Evolutionary conservation across 2,888 invertebrate genomes (phyloP).

Genomic region (Calliphora vomitoria): DNA sequence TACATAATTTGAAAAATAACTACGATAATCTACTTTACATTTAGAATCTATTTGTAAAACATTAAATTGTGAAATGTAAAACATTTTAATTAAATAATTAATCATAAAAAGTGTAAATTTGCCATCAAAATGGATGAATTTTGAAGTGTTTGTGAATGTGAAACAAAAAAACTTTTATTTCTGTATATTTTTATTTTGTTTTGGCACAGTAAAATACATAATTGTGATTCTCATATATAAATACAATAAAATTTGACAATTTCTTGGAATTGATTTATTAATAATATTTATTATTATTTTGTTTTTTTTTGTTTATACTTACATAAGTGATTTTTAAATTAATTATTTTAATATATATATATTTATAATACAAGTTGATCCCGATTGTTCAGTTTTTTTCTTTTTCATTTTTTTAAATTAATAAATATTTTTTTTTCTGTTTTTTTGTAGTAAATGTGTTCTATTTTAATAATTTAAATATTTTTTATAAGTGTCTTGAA

Average conservation of each 20-base stretch:
- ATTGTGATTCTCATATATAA: constrained; percentile 64
- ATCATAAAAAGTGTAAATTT: constrained; percentile 52
- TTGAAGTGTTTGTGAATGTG: constrained; percentile 48
- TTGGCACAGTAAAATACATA: constrained; percentile 73
- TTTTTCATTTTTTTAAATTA: constrained; percentile 61
- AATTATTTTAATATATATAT: constrained; percentile 80
- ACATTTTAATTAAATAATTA: constrained; percentile 55
- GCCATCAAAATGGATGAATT: constrained; percentile 60
- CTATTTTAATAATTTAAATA: constrained; percentile 52
- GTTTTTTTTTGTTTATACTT: constrained; percentile 72
- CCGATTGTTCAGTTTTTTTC: constrained; percentile 84
- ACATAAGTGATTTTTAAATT: constrained; percentile 68
- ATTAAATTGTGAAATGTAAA: constrained; percentile 61
- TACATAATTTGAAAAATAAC: constrained; percentile 41
- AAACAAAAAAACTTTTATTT: constrained; percentile 30
- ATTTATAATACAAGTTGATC: constrained; percentile 84
- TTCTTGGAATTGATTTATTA: constrained; percentile 67
- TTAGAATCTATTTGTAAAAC: constrained; percentile 67
- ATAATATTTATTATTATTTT: constrained; percentile 53
- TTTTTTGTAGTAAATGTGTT: constrained; percentile 52
- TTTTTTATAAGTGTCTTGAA: constrained; percentile 56
- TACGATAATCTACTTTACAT: constrained; percentile 64
- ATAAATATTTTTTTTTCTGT: constrained; percentile 17
- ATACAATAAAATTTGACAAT: constrained; percentile 69
- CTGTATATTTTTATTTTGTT: constrained; percentile 48